Base-by-base conservation (phyloP, 2,888 invertebrate species). In the Lymantria monacha region DNA sequence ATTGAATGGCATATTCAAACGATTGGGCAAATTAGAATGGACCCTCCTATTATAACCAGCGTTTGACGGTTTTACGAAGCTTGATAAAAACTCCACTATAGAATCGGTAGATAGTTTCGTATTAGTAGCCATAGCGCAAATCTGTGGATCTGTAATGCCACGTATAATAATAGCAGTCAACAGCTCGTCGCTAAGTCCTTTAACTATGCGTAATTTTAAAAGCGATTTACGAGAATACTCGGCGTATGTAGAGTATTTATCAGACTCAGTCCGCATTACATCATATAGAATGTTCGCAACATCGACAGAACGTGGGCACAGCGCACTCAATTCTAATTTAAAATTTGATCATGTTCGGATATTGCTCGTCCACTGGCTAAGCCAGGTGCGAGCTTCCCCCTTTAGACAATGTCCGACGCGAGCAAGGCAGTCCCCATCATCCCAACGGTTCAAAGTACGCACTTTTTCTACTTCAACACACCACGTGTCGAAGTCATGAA, bases 131-230 rank as follows among this genome's bases (percentile, higher is more conserved):
- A n/a, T n/a, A 10, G 61, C 57, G 3, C 49, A 41, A 14, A 60
- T 47, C 13, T 60, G 56, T 1, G 60, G 44, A 43, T 55, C 49
- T 7, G 42, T 38, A 30, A 61, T 57, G 12, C 55, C 57, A 3
- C 57, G 44, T 3, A 61, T 52, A 9, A 61, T 44, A n/a, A 61
- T 57, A 5, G 42, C 49, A 9, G 38, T 31, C 9, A 44, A 48
- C 15, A 57, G 13, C 2, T 60, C 60, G 10, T 48, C 50, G 44
- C 55, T 55, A 9, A 61, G 38, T 58, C n/a, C n/a, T n/a, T n/a
- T n/a, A n/a, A n/a, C n/a, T n/a, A n/a, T n/a, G n/a, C n/a, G n/a
- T n/a, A n/a, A 51, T 11, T 52, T 47, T 10, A 61, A 33, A 9
- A 55, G 9, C 0, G 53, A 49, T 7, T 11, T 10, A 11, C 37